Base-by-base conservation (phyloP, 1,140 invertebrate species). In the Pseudomyrmex cubaensis region DNA sequence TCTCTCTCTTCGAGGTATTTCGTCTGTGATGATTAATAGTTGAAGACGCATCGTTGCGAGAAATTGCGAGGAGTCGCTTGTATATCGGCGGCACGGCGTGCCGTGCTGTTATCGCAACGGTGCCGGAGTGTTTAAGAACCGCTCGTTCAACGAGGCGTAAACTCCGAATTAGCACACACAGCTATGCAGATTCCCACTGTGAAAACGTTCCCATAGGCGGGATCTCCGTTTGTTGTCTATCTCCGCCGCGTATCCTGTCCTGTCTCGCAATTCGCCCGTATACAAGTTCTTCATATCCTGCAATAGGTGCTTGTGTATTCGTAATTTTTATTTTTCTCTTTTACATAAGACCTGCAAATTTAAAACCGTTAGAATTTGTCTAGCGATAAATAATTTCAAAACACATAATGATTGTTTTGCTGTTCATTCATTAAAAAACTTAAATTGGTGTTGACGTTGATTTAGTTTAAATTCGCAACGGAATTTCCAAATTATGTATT, bases 111-210 rank as follows among this genome's bases (percentile, higher is more conserved):
- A 72, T 80, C 76, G 76, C 54, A 61, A 69, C 67, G 85, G 85
- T 83, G 56, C 59, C 46, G 85, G 48, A 35, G 59, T 35, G 66
- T 87, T 75, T 82, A 87, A 78, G 67, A 86, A 86, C 76, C 82
- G 76, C 86, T 87, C 66, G 85, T 87, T 87, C 56, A 87, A 69
- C 86, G 74, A 76, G 83, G 80, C 85, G 52, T 77, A 86, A 86
- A 63, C 85, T 86, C 86, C 57, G 85, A 87, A 87, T 87, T 87
- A 87, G 85, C 85, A 76, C 78, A 84, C 67, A 74, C 74, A 57
- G 44, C 67, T 35, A 52, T 59, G 80, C 61, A 75, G 48, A 67
- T 87, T 87, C 86, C 70, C 86, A 83, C 66, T 57, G 59, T 8
- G 59, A 67, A 69, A 48, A 59, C 56, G 59, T 84, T 87, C 85